These are phyloP conservation scores for Brachyrhaphis roseni DNA, from an alignment of 2,797 vertebrate genomes.

Conservation along the genomic window DNA sequence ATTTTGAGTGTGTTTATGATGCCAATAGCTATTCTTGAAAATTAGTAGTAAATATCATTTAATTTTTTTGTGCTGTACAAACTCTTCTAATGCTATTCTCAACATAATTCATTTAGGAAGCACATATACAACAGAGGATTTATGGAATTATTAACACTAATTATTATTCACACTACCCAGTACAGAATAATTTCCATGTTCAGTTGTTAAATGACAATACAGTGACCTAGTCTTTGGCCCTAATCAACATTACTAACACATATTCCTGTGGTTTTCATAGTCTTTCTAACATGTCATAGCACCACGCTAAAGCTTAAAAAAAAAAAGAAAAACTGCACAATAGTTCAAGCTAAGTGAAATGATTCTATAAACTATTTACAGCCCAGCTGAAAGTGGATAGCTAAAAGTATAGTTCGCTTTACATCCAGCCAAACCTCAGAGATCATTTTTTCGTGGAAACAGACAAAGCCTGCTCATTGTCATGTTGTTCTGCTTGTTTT, in stretches of 20 bases:
- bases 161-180: not conserved
- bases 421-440: conserved; percentile 69
- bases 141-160: too few relatives aligned
- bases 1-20: not conserved
- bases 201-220: not conserved
- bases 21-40: not conserved
- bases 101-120: not conserved
- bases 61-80: not conserved
- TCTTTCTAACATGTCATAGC: conserved; percentile 24
- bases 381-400: conserved; percentile 56
- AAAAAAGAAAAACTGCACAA: conserved; percentile 19
- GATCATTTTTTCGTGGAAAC: conserved; percentile 61
- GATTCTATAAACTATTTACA: conserved; percentile 48
- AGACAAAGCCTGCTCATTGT: conserved; percentile 76
- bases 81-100: not conserved
- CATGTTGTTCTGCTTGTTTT: conserved; percentile 77
- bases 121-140: not conserved
- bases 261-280: not conserved
- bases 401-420: conserved; percentile 52
- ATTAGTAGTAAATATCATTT: not conserved
- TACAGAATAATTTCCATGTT: not conserved
- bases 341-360: conserved; percentile 37
- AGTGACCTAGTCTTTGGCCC: not conserved
- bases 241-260: not conserved
- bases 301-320: conserved; percentile 26